phyloP scores from a whole-genome alignment of 2,888 invertebrate species.

The Argyra leucocephala region DNA sequence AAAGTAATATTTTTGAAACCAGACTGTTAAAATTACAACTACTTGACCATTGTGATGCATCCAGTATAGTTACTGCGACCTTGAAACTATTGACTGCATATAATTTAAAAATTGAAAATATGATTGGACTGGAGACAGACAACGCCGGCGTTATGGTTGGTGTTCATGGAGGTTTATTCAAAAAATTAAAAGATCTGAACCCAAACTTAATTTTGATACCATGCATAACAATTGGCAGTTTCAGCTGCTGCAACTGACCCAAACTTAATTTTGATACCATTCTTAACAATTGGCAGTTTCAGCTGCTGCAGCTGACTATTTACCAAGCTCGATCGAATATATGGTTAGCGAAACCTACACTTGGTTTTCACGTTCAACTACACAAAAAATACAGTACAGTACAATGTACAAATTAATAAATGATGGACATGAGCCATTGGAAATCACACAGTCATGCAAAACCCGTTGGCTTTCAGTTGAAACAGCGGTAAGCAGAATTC shows the following conservation, averaged over 20 bases:
- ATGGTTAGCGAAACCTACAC: constrained; percentile 15
- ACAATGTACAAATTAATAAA: constrained; percentile 12
- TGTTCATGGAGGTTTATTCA: constrained; percentile 11
- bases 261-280: too few species aligned
- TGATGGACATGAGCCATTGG: constrained; percentile 3
- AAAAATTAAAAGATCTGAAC: constrained; percentile 13
- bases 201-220: constrained; percentile 15
- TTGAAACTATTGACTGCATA: not conserved
- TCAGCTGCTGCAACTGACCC: constrained; percentile 15
- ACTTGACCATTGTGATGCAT: not conserved
- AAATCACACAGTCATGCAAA: not conserved
- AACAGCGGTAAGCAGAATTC: constrained; percentile 2
- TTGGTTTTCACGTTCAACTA: constrained; percentile 15
- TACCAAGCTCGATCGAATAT: constrained; percentile 14
- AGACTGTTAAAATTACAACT: not conserved
- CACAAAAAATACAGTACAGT: not conserved
- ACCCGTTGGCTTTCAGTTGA: constrained; percentile 13
- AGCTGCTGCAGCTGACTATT: constrained; percentile 12
- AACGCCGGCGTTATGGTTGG: constrained; percentile 18
- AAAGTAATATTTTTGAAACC: not conserved
- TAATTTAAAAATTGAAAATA: not conserved
- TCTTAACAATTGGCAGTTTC: constrained; percentile 17
- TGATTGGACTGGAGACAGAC: constrained; percentile 16
- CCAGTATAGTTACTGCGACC: not conserved
- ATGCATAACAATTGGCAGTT: constrained; percentile 17